phyloP scores from a whole-genome alignment of 1,140 invertebrate species.

The Teleogryllus occipitalis region DNA sequence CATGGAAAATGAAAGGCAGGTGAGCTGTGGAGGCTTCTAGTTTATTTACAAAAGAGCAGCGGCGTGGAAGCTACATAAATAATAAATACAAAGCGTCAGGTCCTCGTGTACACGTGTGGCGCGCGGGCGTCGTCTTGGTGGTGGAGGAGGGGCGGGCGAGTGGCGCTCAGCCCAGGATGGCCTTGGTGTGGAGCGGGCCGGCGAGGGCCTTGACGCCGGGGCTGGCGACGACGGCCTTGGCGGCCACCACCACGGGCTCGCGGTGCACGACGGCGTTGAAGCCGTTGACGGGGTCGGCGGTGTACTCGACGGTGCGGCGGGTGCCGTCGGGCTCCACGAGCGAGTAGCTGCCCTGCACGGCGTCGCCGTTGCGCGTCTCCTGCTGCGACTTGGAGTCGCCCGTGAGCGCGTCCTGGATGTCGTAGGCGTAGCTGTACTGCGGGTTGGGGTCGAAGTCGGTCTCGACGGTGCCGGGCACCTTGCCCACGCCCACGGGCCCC shows the following conservation, averaged over 20 bases:
- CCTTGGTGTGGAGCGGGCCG: conserved; percentile 31
- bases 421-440: conserved; percentile 52
- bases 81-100: neutral
- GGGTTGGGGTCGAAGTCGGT: conserved; percentile 31
- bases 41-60: neutral
- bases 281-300: conserved; percentile 24
- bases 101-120: conserved; percentile 26
- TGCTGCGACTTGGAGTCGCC: conserved; percentile 28
- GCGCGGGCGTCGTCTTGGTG: conserved; percentile 25
- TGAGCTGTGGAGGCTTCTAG: neutral
- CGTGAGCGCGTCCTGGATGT: conserved; percentile 47
- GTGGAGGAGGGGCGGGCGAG: conserved; percentile 25
- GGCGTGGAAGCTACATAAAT: neutral
- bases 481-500: conserved; percentile 15
- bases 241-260: conserved; percentile 13
- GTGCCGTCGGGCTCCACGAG: conserved; percentile 30
- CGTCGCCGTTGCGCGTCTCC: conserved; percentile 28
- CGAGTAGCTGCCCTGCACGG: conserved; percentile 30
- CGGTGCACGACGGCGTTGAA: conserved; percentile 27
- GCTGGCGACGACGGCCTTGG: conserved; percentile 25
- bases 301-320: conserved; percentile 23
- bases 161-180: neutral
- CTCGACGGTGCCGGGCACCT: conserved; percentile 23
- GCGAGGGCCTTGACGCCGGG: conserved; percentile 25
- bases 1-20: no score